Evolutionary conservation across 30 jellyfish, hydroid and myxozoan genomes (phyloP).

Genomic region (Cassiopea andromeda): DNA sequence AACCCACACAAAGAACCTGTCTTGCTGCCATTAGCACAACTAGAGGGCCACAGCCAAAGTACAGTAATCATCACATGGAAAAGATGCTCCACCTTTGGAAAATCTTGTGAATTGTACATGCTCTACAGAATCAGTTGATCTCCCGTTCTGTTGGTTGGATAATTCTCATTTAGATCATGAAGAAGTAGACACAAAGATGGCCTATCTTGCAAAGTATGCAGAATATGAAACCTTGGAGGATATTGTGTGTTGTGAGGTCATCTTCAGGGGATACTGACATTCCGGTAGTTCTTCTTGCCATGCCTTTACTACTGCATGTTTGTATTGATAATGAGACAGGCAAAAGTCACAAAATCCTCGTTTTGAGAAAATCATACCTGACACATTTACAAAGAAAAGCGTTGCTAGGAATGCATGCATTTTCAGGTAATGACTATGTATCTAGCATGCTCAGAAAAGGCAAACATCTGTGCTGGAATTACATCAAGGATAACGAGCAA

Average conservation of each 20-base stretch:
- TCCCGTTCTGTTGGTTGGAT: background rate
- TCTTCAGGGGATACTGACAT: slow-evolving; percentile 56
- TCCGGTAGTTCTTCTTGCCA: slow-evolving; percentile 39
- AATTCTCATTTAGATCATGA: background rate
- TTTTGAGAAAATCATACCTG: slow-evolving; percentile 36
- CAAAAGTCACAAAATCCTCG: slow-evolving; percentile 19
- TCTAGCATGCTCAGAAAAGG: slow-evolving; percentile 68
- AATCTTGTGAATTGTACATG: too few relatives aligned
- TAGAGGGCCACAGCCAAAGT: too few relatives aligned
- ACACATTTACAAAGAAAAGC: slow-evolving; percentile 36
- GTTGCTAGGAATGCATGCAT: slow-evolving; percentile 46
- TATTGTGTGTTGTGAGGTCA: slow-evolving; percentile 32
- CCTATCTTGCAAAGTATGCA: slow-evolving; percentile 38
- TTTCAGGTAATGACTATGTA: slow-evolving; percentile 62
- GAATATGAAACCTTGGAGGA: slow-evolving; percentile 34
- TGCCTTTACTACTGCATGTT: slow-evolving; percentile 34
- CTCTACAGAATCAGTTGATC: too few relatives aligned
- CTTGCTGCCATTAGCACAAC: too few relatives aligned
- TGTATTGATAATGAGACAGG: slow-evolving; percentile 49
- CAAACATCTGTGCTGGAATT: slow-evolving; percentile 67
- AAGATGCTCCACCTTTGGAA: too few relatives aligned
- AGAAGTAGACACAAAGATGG: slow-evolving; percentile 12
- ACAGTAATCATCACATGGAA: too few relatives aligned
- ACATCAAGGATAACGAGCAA: slow-evolving; percentile 31
- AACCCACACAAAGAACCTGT: too few relatives aligned